Evolutionary conservation across 2,113 vertebrate species (phyloP).

Genomic region (Tringa solitaria): DNA sequence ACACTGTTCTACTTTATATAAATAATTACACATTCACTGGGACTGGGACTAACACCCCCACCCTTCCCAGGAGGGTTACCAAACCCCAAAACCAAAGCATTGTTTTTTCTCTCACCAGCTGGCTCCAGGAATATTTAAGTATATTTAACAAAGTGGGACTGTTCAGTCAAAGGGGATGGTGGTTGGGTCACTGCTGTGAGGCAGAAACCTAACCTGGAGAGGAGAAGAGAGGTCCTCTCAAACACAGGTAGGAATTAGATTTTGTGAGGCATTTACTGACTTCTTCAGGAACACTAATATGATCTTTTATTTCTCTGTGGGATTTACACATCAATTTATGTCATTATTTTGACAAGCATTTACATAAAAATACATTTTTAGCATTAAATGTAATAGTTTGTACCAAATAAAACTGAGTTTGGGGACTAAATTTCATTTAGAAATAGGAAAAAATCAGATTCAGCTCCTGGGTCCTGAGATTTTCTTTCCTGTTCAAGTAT

Average conservation of each 20-base stretch:
- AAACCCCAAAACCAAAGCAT: conserved; percentile 33
- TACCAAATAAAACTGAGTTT: neutral
- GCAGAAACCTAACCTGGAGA: neutral
- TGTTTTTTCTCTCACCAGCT: conserved; percentile 45
- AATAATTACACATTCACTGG: conserved; percentile 45
- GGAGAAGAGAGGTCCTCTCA: neutral
- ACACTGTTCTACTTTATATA: conserved; percentile 24
- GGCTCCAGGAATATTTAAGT: conserved; percentile 45
- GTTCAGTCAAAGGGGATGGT: neutral
- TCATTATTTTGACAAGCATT: neutral
- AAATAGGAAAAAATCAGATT: neutral
- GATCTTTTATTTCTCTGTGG: neutral
- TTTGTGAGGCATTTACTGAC: neutral
- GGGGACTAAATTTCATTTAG: neutral
- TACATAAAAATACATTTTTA: neutral
- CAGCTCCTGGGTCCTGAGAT: neutral
- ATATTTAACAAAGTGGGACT: conserved; percentile 37
- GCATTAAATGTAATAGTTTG: neutral
- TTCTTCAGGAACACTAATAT: neutral
- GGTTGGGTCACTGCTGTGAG: neutral
- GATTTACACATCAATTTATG: neutral
- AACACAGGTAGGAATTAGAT: neutral
- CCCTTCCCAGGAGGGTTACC: conserved; percentile 33
- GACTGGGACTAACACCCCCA: conserved; percentile 10
- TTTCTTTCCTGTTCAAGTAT: neutral